These are phyloP conservation scores for Rallus limicola DNA, from an alignment of 2,113 vertebrate species.

Conservation along the genomic window DNA sequence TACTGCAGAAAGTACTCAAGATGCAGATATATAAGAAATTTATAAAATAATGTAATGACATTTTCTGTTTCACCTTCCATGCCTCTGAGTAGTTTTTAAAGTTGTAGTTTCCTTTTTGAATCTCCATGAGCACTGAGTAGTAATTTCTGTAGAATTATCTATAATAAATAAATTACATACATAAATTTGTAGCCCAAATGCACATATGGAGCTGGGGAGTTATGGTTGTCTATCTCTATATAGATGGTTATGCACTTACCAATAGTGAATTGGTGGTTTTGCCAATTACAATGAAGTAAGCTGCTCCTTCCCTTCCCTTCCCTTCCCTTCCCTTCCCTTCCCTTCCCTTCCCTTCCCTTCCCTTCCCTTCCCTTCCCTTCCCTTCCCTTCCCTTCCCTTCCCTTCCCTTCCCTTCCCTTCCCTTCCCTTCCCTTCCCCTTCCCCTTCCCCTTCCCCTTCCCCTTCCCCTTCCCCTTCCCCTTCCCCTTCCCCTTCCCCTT, in stretches of 20 bases:
- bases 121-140: not conserved
- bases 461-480: too few relatives aligned
- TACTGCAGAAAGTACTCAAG: not conserved
- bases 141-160: not conserved
- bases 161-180: not conserved
- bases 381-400: not conserved
- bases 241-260: not conserved
- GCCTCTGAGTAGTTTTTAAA: not conserved
- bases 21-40: not conserved
- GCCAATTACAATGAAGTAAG: not conserved
- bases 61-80: not conserved
- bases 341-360: too few relatives aligned
- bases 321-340: not conserved
- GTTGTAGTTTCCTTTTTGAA: not conserved
- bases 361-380: too few relatives aligned
- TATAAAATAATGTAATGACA: not conserved
- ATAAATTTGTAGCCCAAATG: not conserved
- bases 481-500: not conserved
- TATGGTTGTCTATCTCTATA: not conserved
- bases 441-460: too few relatives aligned
- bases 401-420: not conserved
- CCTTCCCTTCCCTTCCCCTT: too few relatives aligned
- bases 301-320: not conserved
- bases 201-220: not conserved
- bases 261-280: not conserved